Percentiles rank a stretch among this genome's conserved stretches.
Conservation (phyloP, 2,113 vertebrate genomes). For the Nerophis lumbriciformis region DNA sequence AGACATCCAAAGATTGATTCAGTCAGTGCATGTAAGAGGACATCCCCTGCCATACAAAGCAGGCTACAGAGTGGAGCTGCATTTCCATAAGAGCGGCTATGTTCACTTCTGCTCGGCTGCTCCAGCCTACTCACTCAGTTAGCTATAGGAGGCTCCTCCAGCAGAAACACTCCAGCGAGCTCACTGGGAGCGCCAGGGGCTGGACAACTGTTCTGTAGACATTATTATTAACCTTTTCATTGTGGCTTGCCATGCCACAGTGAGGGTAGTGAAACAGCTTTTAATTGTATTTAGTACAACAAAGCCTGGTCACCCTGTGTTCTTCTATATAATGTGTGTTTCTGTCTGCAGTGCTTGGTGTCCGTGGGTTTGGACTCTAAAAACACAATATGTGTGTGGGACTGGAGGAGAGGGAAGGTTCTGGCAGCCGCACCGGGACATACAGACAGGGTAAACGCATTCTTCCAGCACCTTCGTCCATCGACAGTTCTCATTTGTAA, state of each 20-base stretch:
- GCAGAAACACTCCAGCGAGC: constrained; percentile 55
- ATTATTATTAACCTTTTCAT: constrained; percentile 53
- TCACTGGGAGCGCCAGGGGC: constrained; percentile 55
- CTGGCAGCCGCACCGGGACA: constrained; percentile 94
- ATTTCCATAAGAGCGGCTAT: constrained; percentile 51
- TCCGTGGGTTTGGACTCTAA: constrained; percentile 97
- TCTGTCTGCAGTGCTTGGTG: constrained; percentile 85
- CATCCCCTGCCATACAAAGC: constrained; percentile 26
- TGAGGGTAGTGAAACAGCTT: constrained; percentile 18
- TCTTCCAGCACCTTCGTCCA: constrained; percentile 10
- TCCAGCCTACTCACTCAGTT: constrained; percentile 57
- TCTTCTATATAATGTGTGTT: not conserved
- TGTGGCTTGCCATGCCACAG: constrained; percentile 28
- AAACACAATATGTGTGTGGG: constrained; percentile 98
- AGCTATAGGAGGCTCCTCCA: constrained; percentile 59
- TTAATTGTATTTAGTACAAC: constrained; percentile 34
- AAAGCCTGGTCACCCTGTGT: constrained; percentile 31
- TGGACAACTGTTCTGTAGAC: constrained; percentile 58
- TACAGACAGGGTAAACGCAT: constrained; percentile 86
- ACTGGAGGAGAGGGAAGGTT: constrained; percentile 94
- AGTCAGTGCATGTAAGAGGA: constrained; percentile 35
- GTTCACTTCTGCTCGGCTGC: constrained; percentile 51
- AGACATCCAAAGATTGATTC: constrained; percentile 26
- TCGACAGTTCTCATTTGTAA: constrained; percentile 46
- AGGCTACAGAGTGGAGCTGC: constrained; percentile 30